Percentiles rank a stretch among this genome's conserved stretches.
Conservation (phyloP, 2,797 vertebrate species). For the Rhadinocentrus ornatus region DNA sequence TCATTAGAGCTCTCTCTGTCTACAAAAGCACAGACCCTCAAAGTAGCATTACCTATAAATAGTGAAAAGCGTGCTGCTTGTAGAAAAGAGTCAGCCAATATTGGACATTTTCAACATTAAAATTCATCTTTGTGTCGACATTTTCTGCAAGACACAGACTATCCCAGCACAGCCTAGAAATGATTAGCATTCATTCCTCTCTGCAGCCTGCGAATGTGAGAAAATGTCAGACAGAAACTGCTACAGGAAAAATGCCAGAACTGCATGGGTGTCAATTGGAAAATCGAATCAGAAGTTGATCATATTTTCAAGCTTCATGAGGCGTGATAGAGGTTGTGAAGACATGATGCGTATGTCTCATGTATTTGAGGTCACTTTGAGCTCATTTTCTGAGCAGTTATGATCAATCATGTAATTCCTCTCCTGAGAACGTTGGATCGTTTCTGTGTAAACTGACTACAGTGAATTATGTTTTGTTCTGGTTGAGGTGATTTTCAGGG, state of each 20-base stretch:
- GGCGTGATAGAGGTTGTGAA: constrained; percentile 14
- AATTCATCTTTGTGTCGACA: constrained; percentile 8
- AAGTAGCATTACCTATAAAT: constrained; percentile 11
- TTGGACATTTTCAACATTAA: constrained; percentile 1
- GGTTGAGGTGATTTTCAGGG: no score
- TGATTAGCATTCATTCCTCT: constrained; percentile 51
- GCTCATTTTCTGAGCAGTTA: constrained; percentile 11
- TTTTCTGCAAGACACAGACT: constrained; percentile 12
- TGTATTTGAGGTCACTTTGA: constrained; percentile 20
- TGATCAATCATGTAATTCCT: neutral
- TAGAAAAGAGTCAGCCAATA: constrained; percentile 7
- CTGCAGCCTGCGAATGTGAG: constrained; percentile 34
- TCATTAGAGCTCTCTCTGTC: constrained; percentile 25
- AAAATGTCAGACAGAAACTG: constrained; percentile 62
- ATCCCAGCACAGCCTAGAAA: neutral
- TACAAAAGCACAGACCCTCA: neutral
- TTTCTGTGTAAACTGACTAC: no score
- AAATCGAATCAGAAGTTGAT: constrained; percentile 56
- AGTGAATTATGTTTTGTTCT: no score
- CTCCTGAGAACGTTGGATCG: neutral
- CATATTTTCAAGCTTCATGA: constrained; percentile 43
- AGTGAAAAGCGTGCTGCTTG: neutral
- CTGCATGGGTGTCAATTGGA: constrained; percentile 41
- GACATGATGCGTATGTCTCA: neutral
- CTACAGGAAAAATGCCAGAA: constrained; percentile 54